These are phyloP conservation scores for Rotaria macrura DNA, from an alignment of 2,888 invertebrate genomes.

Conservation along the genomic window DNA sequence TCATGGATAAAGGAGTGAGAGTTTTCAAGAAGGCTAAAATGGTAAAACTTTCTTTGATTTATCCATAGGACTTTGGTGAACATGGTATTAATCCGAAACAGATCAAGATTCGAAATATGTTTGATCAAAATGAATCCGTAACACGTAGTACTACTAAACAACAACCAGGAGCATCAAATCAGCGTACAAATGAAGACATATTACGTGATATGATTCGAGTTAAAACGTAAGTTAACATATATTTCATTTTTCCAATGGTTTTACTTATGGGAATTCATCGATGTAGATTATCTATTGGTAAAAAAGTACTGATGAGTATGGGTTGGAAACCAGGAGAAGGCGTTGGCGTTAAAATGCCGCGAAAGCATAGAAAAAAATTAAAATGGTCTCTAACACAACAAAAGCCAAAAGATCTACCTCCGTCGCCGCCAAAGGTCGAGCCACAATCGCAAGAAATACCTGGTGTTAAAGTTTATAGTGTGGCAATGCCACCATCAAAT, in stretches of 20 bases:
- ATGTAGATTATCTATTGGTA: constrained; percentile 26
- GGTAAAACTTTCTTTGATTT: constrained; percentile 26
- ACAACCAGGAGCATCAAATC: constrained; percentile 24
- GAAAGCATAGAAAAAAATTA: constrained; percentile 29
- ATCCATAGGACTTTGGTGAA: constrained; percentile 66
- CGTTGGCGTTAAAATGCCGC: constrained; percentile 58
- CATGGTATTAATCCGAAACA: constrained; percentile 85
- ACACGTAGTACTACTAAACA: not conserved
- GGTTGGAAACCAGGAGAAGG: constrained; percentile 86
- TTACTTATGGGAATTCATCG: not conserved
- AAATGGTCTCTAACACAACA: constrained; percentile 18
- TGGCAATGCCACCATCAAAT: constrained; percentile 39
- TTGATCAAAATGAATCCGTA: not conserved
- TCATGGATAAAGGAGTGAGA: constrained; percentile 82
- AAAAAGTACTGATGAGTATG: constrained; percentile 1
- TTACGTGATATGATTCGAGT: not conserved
- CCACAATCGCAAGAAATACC: constrained; percentile 10
- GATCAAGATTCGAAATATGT: constrained; percentile 60
- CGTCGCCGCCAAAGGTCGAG: not conserved
- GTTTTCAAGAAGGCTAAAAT: not conserved
- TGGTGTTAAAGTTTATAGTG: constrained; percentile 42
- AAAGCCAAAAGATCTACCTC: constrained; percentile 28
- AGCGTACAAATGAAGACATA: not conserved
- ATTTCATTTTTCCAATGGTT: not conserved
- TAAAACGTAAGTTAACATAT: not conserved